Percentiles rank a stretch among this genome's conserved stretches.
These are phyloP conservation scores for Monarcha castaneiventris DNA, from an alignment of 2,113 vertebrate species.

Conservation along the genomic window DNA sequence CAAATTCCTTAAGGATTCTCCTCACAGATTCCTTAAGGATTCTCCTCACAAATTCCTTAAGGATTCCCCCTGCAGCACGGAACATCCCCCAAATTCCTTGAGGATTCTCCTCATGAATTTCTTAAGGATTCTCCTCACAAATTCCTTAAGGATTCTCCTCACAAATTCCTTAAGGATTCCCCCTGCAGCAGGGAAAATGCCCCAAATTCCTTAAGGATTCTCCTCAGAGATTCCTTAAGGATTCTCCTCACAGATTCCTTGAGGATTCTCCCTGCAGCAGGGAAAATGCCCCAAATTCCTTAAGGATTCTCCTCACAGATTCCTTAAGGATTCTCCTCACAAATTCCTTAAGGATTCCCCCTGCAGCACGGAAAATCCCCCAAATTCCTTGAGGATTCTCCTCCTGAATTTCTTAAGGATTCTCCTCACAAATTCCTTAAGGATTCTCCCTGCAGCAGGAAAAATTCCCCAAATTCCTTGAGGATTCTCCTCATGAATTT, in stretches of 20 bases:
- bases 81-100: background rate
- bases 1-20: background rate
- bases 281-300: background rate
- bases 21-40: background rate
- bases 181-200: too few species aligned
- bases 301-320: background rate
- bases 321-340: background rate
- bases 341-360: background rate
- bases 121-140: background rate
- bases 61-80: background rate
- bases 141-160: too few species aligned
- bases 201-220: background rate
- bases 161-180: too few species aligned
- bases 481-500: background rate
- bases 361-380: background rate
- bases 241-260: background rate
- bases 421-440: background rate
- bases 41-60: background rate
- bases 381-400: too few species aligned
- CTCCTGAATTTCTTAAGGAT: too few species aligned
- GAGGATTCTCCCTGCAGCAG: too few species aligned
- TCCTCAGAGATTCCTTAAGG: accelerated
- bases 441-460: background rate
- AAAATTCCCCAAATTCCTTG: background rate
- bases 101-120: background rate